These are phyloP conservation scores for Ceratina japonica DNA, from an alignment of 1,140 invertebrate species.

Conservation along the genomic window DNA sequence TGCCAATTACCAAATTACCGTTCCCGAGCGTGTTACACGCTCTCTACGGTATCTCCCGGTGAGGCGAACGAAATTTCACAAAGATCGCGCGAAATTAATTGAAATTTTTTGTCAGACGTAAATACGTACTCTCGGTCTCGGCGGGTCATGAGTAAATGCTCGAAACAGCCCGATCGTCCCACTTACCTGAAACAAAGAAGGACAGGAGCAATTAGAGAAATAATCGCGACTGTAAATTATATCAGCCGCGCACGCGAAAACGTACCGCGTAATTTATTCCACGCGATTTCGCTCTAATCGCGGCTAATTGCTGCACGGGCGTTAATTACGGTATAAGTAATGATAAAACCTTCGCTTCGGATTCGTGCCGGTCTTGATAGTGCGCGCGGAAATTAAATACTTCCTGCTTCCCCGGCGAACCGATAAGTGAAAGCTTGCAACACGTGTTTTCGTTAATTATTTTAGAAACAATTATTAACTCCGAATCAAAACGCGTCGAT, in stretches of 20 bases:
- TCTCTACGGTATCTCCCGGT: not conserved
- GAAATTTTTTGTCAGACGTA: not conserved
- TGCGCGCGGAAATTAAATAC: slow-evolving; percentile 37
- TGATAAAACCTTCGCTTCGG: slow-evolving; percentile 62
- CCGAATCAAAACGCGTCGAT: not conserved
- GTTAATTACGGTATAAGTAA: slow-evolving; percentile 68
- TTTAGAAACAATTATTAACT: too few relatives aligned
- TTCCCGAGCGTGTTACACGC: not conserved
- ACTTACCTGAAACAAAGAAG: slow-evolving; percentile 42
- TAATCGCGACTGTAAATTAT: not conserved
- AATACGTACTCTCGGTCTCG: not conserved
- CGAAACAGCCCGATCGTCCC: not conserved
- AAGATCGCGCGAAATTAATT: not conserved
- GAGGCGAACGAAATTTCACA: not conserved
- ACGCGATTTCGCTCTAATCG: slow-evolving; percentile 50
- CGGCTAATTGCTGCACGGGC: slow-evolving; percentile 56
- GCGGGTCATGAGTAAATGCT: too few relatives aligned
- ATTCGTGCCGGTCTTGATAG: slow-evolving; percentile 60
- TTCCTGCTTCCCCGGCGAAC: slow-evolving; percentile 4
- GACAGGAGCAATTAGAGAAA: not conserved
- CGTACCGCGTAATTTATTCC: slow-evolving; percentile 22
- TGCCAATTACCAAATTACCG: slow-evolving; percentile 22
- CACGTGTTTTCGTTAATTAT: too few relatives aligned
- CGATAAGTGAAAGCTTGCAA: slow-evolving; percentile 1
- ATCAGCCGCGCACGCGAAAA: not conserved